Evolutionary conservation across 2,113 vertebrate genomes (phyloP).

Genomic region (Pandion haliaetus): DNA sequence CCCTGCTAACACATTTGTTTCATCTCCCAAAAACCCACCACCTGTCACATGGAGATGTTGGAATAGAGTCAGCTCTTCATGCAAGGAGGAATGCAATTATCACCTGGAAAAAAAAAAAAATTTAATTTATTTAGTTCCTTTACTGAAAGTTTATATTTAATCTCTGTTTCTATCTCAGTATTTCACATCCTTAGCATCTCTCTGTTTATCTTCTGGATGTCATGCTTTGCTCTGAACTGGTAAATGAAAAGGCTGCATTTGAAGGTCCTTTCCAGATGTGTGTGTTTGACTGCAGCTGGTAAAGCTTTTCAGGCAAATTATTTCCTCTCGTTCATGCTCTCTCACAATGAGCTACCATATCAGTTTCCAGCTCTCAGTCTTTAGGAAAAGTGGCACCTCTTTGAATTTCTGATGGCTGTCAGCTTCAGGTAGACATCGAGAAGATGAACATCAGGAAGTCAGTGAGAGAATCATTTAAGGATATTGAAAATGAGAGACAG

Average conservation of each 20-base stretch:
- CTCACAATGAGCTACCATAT: not conserved
- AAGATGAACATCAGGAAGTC: slow-evolving; percentile 1
- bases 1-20: not conserved
- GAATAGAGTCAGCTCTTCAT: not conserved
- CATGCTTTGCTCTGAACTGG: not conserved
- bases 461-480: slow-evolving; percentile 2
- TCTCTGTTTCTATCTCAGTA: not conserved
- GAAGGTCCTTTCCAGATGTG: not conserved
- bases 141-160: not conserved
- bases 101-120: not conserved
- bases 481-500: not conserved
- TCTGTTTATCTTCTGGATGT: not conserved
- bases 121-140: not conserved
- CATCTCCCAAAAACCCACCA: not conserved
- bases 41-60: not conserved
- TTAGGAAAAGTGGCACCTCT: not conserved
- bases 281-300: not conserved
- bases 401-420: slow-evolving; percentile 36
- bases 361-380: not conserved
- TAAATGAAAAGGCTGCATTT: not conserved
- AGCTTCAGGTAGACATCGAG: not conserved
- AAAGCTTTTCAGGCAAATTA: not conserved
- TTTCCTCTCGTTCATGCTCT: not conserved
- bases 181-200: not conserved
- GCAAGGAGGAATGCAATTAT: not conserved